Evolutionary conservation across 2,113 vertebrate species (phyloP), one percentile per base, ranked within the genome.

Genomic region (Silurus glanis): DNA sequence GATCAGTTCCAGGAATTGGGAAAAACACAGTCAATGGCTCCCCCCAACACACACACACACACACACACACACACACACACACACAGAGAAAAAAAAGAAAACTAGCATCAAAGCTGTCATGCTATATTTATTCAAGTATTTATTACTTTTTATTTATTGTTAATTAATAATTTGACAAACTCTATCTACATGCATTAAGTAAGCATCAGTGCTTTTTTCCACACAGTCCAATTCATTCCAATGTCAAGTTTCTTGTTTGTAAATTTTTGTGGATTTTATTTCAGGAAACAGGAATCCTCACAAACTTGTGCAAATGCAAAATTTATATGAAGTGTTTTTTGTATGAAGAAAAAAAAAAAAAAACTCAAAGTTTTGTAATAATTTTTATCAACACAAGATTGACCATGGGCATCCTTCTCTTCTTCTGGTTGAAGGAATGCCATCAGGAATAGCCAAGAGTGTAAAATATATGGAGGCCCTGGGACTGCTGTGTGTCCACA

Each of bases 261-360:
- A 94, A 84, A 92, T 92, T 91, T 87, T 92, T 91, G 91, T 95
- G 97, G 95, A 96, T 95, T 95, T 94, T 93, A 90, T 93, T 90
- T 90, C 21, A 56, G 89, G 90, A 93, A 92, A 95, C 94, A 96
- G 95, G 80, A 96, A 95, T 95, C 94, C 96, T 97, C 95, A 97
- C 95, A 96, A 96, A 96, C 96, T 97, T 98, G 96, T 98, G 96
- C 96, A 98, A 97, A 97, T 97, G 96, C 97, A 97, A 97, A 95
- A 97, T 99, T 99, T 99, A 96, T 99, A 98, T 97, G 95, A 83
- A 96, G 94, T 92, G 94, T 96, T 98, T 99, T 37, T 99, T 99
- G 96, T 98, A 98, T 96, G 95, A 93, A 92, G 94, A 97, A 95
- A 95, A 84, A 87, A 84, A 76, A 93, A 95, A 84, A 87, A 84